Evolutionary conservation across 1,140 invertebrate species (phyloP), one percentile per base, ranked within the genome.

Genomic region (Neodiprion fabricii): DNA sequence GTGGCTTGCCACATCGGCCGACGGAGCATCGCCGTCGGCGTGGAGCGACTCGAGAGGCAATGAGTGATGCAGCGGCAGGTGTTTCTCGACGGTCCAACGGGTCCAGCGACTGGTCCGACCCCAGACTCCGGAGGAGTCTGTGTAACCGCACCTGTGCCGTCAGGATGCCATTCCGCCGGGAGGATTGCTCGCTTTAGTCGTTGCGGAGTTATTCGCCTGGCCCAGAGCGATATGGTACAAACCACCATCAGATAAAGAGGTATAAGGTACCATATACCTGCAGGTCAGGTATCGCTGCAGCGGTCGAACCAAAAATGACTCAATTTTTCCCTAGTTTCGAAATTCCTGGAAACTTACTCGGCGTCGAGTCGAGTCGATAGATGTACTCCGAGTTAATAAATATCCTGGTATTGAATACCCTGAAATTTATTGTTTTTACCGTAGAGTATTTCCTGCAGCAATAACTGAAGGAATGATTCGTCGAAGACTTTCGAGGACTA

Each of bases 31-130:
- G 53, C 53, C 53, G n/a, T 14, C 53, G 53, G 53, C 53, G 53
- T 61, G n/a, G 11, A 61, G 9, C 28, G 28, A 40, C 28, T 40
- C 28, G 78, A 80, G 79, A 82, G 80, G 81, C 77, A 83, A 82
- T 82, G 81, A 82, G 80, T 82, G 81, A 82, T 82, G 82, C 78
- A 72, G 72, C 78, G 79, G 82, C 82, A 83, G 82, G 82, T 83
- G 82, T 79, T 76, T 76, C 77, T 78, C 74, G 70, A 71, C 75
- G 71, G 76, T 72, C 77, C 74, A 67, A 71, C 75, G 71, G 76
- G 74, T 82, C 82, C 82, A 82, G 81, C 80, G 80, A 83, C 76
- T 83, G 78, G 75, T 79, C 76, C 77, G 79, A 40, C 82, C 78
- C 72, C 79, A 81, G 79, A 77, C 82, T 82, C 82, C 79, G 50